These are phyloP conservation scores for Eumerus sabulonum DNA, from an alignment of 2,888 invertebrate genomes.

Conservation along the genomic window DNA sequence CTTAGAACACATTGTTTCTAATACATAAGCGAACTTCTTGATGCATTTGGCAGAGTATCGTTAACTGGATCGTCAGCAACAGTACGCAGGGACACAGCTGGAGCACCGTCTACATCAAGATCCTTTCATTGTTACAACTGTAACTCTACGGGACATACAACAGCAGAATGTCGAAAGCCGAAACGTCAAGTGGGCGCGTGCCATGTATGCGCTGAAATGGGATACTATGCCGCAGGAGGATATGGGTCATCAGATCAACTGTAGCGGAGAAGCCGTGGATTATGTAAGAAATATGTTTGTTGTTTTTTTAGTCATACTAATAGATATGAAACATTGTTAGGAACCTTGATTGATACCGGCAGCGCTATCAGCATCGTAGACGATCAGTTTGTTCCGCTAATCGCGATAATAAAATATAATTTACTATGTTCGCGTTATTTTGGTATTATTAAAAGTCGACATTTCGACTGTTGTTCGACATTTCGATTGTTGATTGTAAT, in stretches of 20 bases:
- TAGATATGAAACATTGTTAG: constrained; percentile 1
- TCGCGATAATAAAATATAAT: not conserved
- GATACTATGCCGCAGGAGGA: not conserved
- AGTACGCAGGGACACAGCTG: not conserved
- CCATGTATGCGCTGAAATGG: constrained; percentile 9
- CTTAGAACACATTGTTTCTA: not conserved
- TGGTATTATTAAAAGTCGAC: no score
- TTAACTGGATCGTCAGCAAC: not conserved
- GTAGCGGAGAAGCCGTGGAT: not conserved
- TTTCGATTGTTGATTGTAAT: no score
- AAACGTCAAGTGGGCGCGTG: not conserved
- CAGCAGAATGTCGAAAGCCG: constrained; percentile 2
- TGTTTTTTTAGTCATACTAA: not conserved
- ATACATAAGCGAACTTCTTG: not conserved
- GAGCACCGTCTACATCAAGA: not conserved
- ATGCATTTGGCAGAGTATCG: no score
- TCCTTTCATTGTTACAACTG: not conserved
- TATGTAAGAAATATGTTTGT: constrained; percentile 7
- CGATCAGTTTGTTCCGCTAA: constrained; percentile 10
- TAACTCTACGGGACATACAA: constrained; percentile 22
- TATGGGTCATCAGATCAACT: not conserved
- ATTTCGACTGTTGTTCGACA: no score
- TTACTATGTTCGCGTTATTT: constrained; percentile 12
- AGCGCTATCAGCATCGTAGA: constrained; percentile 12
- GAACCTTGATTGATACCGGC: constrained; percentile 13